Base-by-base conservation (phyloP, 2,113 vertebrate species). In the Ceratotherium simum region DNA sequence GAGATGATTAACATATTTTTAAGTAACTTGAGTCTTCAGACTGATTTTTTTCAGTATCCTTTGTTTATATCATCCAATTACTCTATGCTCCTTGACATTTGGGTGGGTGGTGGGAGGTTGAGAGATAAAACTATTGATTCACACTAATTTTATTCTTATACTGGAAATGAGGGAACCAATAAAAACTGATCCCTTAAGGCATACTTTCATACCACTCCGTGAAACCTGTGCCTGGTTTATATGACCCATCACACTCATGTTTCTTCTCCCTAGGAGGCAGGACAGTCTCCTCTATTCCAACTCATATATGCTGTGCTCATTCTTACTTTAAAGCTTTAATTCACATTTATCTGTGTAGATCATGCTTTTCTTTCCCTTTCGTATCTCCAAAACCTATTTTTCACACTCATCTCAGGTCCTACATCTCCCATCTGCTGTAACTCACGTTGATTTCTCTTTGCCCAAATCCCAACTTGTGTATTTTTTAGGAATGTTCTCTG, bases 21-120 rank as follows among this genome's bases (percentile, higher is more conserved):
- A 76, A 93, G 36, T 76, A 90, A 25, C 12, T 76, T 92, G 56
- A 39, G 17, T 95, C 96, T 90, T 87, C 75, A 83, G 21, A n/a
- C 3, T 36, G 14, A 69, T n/a, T 65, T 27, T 75, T 82, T 70
- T 78, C 17, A 16, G 29, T 75, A 8, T 76, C 9, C 39, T 54
- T 42, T 67, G 16, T 90, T 89, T 69, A 14, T 76, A 13, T 89
- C 33, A 25, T 54, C 39, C 7, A 25, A 2, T 83, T 42, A 56
- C 48, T 86, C 54, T 54, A 10, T 88, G 11, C 6, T 78, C 48
- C 25, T 36, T 33, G 12, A 62, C 14, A 25, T 2, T 29, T 82
- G 9, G 31, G 18, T 60, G 5, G 10, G 3, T 33, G 21, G 9
- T 18, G 1, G 42, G 36, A 85, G 16, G 18, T 8, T 67, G 31